Percentiles rank a stretch among this genome's conserved stretches.
phyloP scores from a whole-genome alignment of 2,113 vertebrate species.

The Crotalus horridus region DNA sequence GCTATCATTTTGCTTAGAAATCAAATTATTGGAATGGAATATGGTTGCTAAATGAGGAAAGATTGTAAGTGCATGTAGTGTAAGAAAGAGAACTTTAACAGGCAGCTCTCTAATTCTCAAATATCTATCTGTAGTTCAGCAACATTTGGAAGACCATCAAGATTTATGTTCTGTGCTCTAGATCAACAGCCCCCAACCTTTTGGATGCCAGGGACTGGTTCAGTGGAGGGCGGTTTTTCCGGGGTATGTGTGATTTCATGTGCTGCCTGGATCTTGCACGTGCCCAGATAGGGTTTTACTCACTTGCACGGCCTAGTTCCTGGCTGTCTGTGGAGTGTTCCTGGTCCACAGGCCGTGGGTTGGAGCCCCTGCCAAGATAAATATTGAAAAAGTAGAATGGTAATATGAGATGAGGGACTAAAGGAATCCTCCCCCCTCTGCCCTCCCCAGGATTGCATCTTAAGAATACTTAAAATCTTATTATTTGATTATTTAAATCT shows the following conservation, averaged over 20 bases:
- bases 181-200: too few species aligned
- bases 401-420: background rate
- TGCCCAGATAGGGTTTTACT: too few species aligned
- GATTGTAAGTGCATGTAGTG: background rate
- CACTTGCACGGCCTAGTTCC: too few species aligned
- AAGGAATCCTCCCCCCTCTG: background rate
- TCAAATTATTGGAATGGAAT: background rate
- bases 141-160: too few species aligned
- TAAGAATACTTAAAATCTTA: background rate
- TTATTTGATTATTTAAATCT: background rate
- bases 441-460: background rate
- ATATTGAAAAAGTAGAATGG: background rate
- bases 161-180: background rate
- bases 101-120: background rate
- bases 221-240: too few species aligned
- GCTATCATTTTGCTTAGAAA: background rate
- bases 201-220: too few species aligned
- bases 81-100: background rate
- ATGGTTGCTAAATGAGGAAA: background rate
- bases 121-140: background rate
- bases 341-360: too few species aligned
- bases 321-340: too few species aligned
- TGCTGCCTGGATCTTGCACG: too few species aligned
- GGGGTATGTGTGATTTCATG: too few species aligned
- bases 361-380: background rate